Evolutionary conservation across 2,113 vertebrate genomes (phyloP), one percentile per base, ranked within the genome.

Genomic region (Odocoileus virginianus): DNA sequence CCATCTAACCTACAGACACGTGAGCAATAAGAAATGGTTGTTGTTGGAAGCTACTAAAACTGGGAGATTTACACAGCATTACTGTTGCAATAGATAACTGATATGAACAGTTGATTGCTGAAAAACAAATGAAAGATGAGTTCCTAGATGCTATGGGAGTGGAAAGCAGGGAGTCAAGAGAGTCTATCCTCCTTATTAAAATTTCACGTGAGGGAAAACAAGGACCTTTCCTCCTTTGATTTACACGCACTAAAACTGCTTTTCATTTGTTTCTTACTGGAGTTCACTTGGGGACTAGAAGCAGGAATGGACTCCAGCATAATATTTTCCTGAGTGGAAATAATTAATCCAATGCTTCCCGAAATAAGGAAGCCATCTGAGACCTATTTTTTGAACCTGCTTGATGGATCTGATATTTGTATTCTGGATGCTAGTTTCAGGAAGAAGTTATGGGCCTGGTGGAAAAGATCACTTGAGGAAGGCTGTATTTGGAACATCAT

Each of bases 321-420:
- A 87, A 91, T 91, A 89, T 90, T 95, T 98, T 98, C 97, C 97
- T 97, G 96, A 98, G 95, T 98, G 97, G 97, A 98, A 98, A 98
- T 98, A 95, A 97, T 97, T 98, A 96, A 96, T 94, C 76, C 86
- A 87, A 87, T 45, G 19, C 52, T 97, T 98, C 96, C 97, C 95
- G 93, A 96, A 98, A 98, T 97, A 79, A 97, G 97, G 93, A 98
- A 95, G 89, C 71, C 82, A 91, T 88, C 91, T 36, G 93, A 97
- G 95, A 54, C 81, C 91, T 86, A 16, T 86, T 74, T 81, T 92
- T 86, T 90, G n/a, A 94, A 94, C 54, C 43, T 47, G 50, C 50
- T 33, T 95, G 87, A 96, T 95, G 92, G 90, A 89, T 64, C 87
- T 96, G 47, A 15, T 79, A 57, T 95, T 89, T 94, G 79, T 74